phyloP scores from a whole-genome alignment of 2,797 vertebrate genomes.

The Pagetopsis macropterus region DNA sequence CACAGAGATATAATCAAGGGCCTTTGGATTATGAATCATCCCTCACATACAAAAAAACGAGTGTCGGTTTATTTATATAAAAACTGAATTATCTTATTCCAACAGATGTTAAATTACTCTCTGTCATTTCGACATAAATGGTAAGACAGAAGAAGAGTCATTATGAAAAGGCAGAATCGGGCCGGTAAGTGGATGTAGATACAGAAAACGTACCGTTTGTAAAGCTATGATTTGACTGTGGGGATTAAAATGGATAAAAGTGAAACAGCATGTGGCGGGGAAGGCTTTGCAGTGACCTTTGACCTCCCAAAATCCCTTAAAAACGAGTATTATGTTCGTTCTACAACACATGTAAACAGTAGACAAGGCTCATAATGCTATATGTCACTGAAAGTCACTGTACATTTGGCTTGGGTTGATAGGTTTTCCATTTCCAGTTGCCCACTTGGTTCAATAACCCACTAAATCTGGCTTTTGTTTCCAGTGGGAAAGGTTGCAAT shows the following conservation, averaged over 20 bases:
- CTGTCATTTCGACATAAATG: constrained; percentile 5
- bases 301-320: constrained; percentile 16
- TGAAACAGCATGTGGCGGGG: constrained; percentile 1
- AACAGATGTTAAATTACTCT: constrained; percentile 12
- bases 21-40: no score
- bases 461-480: no score
- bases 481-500: no score
- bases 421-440: no score
- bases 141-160: background rate
- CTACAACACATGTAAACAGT: background rate
- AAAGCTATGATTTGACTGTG: background rate
- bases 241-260: constrained; percentile 39
- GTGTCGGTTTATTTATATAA: constrained; percentile 11
- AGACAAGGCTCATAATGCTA: background rate
- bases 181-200: background rate
- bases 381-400: background rate
- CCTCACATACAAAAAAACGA: no score
- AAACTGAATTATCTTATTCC: constrained; percentile 6
- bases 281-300: constrained; percentile 7
- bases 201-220: background rate
- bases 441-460: no score
- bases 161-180: background rate
- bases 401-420: background rate
- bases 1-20: no score
- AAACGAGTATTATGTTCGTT: background rate